A percentile compares a stretch with the other conserved stretches of the same genome.
Conservation (phyloP, 1,140 invertebrate genomes). For the Ladona fulva region DNA sequence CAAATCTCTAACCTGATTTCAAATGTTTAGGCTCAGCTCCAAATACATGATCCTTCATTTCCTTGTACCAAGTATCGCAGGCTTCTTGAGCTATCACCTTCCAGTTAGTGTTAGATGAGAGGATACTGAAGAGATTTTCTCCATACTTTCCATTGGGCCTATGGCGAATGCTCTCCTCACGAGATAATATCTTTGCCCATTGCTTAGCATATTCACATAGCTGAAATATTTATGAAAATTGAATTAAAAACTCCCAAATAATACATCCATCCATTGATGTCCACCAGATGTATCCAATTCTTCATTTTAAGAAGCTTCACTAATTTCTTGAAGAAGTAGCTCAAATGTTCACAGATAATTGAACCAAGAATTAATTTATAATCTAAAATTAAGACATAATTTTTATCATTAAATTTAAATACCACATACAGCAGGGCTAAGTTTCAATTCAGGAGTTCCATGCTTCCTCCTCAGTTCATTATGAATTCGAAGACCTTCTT, state of each 20-base stretch:
- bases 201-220: constrained; percentile 44
- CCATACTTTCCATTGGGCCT: constrained; percentile 51
- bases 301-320: too few species aligned
- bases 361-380: too few species aligned
- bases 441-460: constrained; percentile 52
- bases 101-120: constrained; percentile 27
- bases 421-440: too few species aligned
- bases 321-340: too few species aligned
- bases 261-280: too few species aligned
- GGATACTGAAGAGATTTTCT: constrained; percentile 37
- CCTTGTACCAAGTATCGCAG: constrained; percentile 32
- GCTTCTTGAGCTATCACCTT: constrained; percentile 30
- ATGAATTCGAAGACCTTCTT: constrained; percentile 61
- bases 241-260: not conserved
- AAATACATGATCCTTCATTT: constrained; percentile 33
- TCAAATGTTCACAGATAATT: too few species aligned
- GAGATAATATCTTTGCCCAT: constrained; percentile 68
- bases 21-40: constrained; percentile 28
- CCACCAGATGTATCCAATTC: too few species aligned
- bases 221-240: constrained; percentile 29
- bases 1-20: constrained; percentile 28
- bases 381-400: too few species aligned
- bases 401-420: too few species aligned
- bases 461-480: constrained; percentile 66
- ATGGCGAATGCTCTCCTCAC: constrained; percentile 54